A percentile compares a stretch with the other conserved stretches of the same genome.
phyloP scores from a whole-genome alignment of 2,797 vertebrate species.

The Tamandua tetradactyla region DNA sequence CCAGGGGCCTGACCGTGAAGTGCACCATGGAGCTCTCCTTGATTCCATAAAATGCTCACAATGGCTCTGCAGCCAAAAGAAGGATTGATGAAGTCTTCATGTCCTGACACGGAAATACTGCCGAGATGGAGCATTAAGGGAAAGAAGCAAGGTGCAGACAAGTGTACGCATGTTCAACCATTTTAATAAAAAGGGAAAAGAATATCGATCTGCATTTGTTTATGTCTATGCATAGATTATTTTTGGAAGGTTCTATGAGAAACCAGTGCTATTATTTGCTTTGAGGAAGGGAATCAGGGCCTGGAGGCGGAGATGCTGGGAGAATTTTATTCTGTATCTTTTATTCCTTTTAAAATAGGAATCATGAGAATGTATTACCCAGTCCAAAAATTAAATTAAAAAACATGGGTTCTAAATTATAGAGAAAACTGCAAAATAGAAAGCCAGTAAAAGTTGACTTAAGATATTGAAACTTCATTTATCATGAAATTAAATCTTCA shows the following conservation, averaged over 20 bases:
- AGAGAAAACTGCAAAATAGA: background rate
- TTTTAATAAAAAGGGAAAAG: background rate
- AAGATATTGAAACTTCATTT: background rate
- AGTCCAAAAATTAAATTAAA: background rate
- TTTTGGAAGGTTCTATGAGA: background rate
- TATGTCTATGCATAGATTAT: fast-evolving
- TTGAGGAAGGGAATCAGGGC: background rate
- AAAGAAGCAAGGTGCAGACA: background rate
- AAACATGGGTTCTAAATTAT: background rate
- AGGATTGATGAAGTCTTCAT: background rate
- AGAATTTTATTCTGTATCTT: too few relatives aligned
- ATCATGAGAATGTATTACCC: background rate
- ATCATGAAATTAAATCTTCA: background rate
- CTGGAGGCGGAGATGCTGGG: background rate
- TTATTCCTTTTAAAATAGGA: background rate
- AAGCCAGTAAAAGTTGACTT: background rate
- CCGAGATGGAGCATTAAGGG: background rate
- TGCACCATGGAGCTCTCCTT: too few relatives aligned
- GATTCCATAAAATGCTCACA: background rate
- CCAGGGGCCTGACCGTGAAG: background rate
- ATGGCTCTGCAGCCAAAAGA: background rate
- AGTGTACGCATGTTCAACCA: fast-evolving
- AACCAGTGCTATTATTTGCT: fast-evolving
- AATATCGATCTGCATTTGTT: background rate
- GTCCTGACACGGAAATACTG: background rate